Percentiles rank a stretch among this genome's conserved stretches.
phyloP scores from a whole-genome alignment of 2,113 vertebrate genomes.

The Trachemys scripta region DNA sequence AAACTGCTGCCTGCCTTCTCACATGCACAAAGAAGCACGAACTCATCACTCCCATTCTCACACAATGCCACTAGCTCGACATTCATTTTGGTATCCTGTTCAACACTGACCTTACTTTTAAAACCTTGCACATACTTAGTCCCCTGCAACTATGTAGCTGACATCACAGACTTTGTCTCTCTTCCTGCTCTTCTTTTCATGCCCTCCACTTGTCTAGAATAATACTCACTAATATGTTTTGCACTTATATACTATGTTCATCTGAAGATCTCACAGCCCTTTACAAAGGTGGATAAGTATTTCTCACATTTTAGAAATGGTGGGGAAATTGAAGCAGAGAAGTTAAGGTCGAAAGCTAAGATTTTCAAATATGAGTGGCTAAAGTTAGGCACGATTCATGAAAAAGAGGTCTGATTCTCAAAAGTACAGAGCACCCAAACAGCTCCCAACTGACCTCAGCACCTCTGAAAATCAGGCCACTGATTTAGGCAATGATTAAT shows the following conservation, averaged over 20 bases:
- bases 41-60: background rate
- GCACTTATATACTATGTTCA: background rate
- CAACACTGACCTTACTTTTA: background rate
- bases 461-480: background rate
- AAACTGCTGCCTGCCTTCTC: conserved; percentile 15
- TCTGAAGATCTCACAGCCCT: background rate
- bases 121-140: background rate
- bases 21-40: background rate
- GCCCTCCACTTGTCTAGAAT: background rate
- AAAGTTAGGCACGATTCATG: background rate
- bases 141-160: background rate
- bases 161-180: background rate
- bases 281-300: conserved; percentile 6
- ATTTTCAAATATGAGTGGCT: background rate
- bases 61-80: background rate
- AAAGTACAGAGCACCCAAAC: background rate
- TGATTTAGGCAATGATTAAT: background rate
- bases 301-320: conserved; percentile 24
- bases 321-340: background rate
- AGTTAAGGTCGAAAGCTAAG: background rate
- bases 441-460: background rate
- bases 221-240: conserved; percentile 14
- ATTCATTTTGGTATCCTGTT: background rate
- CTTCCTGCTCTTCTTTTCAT: background rate
- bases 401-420: background rate